phyloP scores from a whole-genome alignment of 2,113 vertebrate genomes.

The Istiophorus platypterus region DNA sequence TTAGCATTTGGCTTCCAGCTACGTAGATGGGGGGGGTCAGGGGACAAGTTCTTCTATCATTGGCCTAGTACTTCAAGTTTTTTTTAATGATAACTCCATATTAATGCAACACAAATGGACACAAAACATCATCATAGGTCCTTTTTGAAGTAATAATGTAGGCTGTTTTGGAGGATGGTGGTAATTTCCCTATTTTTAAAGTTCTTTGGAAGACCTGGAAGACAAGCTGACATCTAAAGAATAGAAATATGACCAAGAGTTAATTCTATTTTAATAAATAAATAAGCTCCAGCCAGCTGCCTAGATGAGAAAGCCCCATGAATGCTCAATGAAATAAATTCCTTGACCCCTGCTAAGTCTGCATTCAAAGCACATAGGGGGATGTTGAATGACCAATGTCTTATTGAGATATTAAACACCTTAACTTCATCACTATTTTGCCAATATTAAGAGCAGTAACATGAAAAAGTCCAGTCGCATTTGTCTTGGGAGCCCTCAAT shows the following conservation, averaged over 20 bases:
- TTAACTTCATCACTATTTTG: constrained; percentile 23
- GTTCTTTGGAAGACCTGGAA: not conserved
- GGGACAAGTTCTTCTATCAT: no score
- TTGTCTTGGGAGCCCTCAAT: constrained; percentile 31
- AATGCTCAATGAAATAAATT: constrained; percentile 7
- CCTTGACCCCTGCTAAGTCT: constrained; percentile 30
- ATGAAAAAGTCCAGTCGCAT: not conserved
- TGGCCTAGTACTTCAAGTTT: no score
- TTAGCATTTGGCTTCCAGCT: no score
- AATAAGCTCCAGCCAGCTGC: constrained; percentile 4
- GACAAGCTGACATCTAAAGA: not conserved
- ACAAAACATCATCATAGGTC: not conserved
- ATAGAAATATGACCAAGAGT: not conserved
- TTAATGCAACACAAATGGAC: not conserved
- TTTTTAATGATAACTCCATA: no score
- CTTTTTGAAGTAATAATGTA: not conserved
- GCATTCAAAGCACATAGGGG: constrained; percentile 8
- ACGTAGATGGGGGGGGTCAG: no score
- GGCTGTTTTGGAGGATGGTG: not conserved
- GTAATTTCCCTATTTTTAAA: not conserved
- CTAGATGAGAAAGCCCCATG: constrained; percentile 1
- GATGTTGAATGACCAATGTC: constrained; percentile 3
- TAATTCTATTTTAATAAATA: not conserved
- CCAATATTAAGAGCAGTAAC: constrained; percentile 35
- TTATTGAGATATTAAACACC: constrained; percentile 33